Conservation (phyloP, 2,797 vertebrate species). For the Gastrophryne carolinensis region DNA sequence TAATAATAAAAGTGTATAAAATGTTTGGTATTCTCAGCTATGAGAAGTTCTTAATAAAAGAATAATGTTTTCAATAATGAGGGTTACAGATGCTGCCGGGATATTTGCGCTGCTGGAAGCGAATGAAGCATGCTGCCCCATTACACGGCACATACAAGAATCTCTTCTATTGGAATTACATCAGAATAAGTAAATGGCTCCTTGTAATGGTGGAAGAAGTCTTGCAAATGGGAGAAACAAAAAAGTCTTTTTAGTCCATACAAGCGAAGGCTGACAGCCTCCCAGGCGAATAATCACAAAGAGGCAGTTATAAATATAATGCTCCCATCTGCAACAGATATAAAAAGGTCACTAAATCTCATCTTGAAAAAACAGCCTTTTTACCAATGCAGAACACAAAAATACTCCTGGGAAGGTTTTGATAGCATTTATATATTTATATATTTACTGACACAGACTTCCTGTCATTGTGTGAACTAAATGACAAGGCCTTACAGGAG, state of each 20-base stretch:
- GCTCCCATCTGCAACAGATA: constrained; percentile 12
- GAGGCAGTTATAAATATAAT: constrained; percentile 17
- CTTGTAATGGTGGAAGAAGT: constrained; percentile 6
- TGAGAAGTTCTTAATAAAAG: too few relatives aligned
- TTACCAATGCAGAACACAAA: too few relatives aligned
- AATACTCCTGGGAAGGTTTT: too few relatives aligned
- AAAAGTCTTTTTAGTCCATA: constrained; percentile 32
- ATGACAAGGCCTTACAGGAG: too few relatives aligned
- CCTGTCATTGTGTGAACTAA: background rate
- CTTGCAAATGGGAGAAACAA: constrained; percentile 29
- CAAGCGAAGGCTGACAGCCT: background rate
- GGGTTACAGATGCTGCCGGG: background rate
- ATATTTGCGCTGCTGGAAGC: background rate
- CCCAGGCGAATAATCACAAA: constrained; percentile 25
- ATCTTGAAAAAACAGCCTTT: background rate
- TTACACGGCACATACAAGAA: background rate
- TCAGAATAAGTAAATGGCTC: constrained; percentile 22
- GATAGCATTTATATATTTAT: too few relatives aligned
- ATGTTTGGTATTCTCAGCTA: too few relatives aligned
- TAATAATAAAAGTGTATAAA: too few relatives aligned
- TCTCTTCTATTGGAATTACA: background rate
- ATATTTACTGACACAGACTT: too few relatives aligned
- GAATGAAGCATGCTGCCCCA: too few relatives aligned
- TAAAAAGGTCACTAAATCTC: constrained; percentile 1
- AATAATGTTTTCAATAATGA: too few relatives aligned